phyloP scores from a whole-genome alignment of 2,888 invertebrate species.

The Pterobdella sp. region DNA sequence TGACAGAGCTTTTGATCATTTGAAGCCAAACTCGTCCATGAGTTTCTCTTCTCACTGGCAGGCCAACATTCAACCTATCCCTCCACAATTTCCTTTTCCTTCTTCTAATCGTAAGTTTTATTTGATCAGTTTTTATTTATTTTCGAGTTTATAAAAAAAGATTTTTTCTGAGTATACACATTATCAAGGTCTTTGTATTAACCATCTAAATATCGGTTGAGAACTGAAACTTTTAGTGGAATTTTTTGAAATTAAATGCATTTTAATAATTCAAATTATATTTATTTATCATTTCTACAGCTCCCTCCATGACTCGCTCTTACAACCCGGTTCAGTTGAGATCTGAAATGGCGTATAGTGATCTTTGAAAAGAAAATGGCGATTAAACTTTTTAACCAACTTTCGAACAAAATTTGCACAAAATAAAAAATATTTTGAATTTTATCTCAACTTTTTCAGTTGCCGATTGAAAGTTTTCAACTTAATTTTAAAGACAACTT shows the following conservation, averaged over 20 bases:
- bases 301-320: neutral
- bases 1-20: constrained; percentile 61
- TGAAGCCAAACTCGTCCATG: constrained; percentile 18
- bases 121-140: neutral
- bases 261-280: no score
- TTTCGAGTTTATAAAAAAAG: neutral
- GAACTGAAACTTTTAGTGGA: no score
- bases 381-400: no score
- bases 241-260: no score
- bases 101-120: neutral
- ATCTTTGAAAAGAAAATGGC: constrained; percentile 2
- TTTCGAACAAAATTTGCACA: no score
- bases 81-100: neutral
- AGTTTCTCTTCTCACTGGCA: neutral
- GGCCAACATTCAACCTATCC: neutral
- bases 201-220: no score
- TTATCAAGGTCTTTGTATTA: no score
- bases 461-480: no score
- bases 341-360: neutral
- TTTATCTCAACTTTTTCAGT: no score
- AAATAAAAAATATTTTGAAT: no score
- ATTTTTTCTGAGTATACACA: no score
- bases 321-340: constrained; percentile 2
- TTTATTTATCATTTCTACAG: neutral
- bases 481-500: no score